These are phyloP conservation scores for Lampris megalopsis DNA, from an alignment of 2,113 vertebrate genomes.

Conservation along the genomic window DNA sequence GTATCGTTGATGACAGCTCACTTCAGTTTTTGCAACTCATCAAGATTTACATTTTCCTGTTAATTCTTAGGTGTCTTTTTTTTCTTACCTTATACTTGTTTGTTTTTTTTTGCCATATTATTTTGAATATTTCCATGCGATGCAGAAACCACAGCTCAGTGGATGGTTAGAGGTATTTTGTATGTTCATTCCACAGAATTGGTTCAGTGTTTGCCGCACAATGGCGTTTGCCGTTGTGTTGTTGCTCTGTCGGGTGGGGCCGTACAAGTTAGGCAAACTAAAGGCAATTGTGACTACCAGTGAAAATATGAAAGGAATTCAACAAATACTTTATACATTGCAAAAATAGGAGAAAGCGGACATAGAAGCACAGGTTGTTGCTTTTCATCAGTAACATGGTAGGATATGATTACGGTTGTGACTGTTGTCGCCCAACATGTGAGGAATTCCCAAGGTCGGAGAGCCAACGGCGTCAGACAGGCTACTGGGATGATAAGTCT, in stretches of 20 bases:
- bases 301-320: too few species aligned
- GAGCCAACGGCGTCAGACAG: conserved; percentile 32
- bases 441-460: conserved; percentile 9
- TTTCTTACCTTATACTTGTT: neutral
- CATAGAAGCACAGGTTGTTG: neutral
- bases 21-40: conserved; percentile 45
- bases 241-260: too few species aligned
- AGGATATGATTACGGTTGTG: neutral
- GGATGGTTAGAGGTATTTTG: too few species aligned
- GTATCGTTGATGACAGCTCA: conserved; percentile 44
- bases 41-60: neutral
- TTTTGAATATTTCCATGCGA: too few species aligned
- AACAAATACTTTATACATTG: too few species aligned
- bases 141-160: too few species aligned
- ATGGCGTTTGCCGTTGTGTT: too few species aligned
- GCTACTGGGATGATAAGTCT: conserved; percentile 31
- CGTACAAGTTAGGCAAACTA: too few species aligned
- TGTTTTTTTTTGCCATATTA: neutral
- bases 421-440: neutral
- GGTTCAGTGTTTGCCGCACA: too few species aligned
- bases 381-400: neutral
- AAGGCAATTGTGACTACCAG: too few species aligned
- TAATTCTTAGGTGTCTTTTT: neutral
- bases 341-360: neutral
- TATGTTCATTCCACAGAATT: too few species aligned